Evolutionary conservation across 2,888 invertebrate species (phyloP).

Genomic region (Ophion slaviceki): DNA sequence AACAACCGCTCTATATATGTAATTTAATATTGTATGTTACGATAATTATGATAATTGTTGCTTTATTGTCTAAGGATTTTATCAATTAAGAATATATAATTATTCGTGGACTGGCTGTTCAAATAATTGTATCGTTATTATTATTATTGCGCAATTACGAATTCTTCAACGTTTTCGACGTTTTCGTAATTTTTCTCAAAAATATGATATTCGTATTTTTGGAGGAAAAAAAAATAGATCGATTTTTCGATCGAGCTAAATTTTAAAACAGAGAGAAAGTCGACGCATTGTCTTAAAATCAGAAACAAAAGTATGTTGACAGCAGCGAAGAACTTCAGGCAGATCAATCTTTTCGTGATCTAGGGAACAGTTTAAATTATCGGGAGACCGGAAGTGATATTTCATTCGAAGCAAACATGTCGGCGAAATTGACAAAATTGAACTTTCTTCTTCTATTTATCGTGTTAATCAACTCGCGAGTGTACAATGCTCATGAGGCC

Average conservation of each 20-base stretch:
- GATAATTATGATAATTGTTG: slow-evolving; percentile 79
- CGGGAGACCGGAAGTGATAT: not conserved
- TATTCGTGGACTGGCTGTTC: slow-evolving; percentile 37
- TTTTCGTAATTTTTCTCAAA: not conserved
- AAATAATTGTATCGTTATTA: not conserved
- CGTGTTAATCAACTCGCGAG: not conserved
- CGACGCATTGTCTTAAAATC: not conserved
- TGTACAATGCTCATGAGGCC: not conserved
- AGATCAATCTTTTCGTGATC: not conserved
- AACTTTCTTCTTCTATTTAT: not conserved
- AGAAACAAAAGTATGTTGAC: not conserved
- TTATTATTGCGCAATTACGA: not conserved
- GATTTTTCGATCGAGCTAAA: not conserved
- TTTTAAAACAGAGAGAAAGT: not conserved
- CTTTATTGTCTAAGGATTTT: slow-evolving; percentile 81
- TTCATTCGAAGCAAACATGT: not conserved
- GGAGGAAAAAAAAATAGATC: not conserved
- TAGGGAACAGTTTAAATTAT: not conserved
- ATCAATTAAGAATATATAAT: slow-evolving; percentile 75
- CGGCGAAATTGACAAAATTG: not conserved
- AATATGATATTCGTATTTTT: not conserved
- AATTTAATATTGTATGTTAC: slow-evolving; percentile 70
- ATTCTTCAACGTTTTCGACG: not conserved
- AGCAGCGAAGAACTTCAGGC: not conserved
- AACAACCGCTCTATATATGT: slow-evolving; percentile 68